phyloP scores from a whole-genome alignment of 1,140 invertebrate genomes.

The Rhizoglyphus robini region DNA sequence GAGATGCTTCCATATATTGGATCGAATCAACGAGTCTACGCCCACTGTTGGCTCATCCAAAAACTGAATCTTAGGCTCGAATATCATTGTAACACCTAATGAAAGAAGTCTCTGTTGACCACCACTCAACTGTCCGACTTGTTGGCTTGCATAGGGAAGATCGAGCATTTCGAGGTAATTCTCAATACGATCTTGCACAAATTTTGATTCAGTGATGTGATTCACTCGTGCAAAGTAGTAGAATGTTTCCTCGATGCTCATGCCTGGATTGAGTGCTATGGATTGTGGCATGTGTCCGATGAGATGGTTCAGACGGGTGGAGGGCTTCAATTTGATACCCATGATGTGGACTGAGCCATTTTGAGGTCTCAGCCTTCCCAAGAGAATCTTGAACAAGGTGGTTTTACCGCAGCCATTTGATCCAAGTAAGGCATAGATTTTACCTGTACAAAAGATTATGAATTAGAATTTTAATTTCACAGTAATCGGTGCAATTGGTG shows the following conservation, averaged over 20 bases:
- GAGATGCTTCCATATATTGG: slow-evolving; percentile 79
- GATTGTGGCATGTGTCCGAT: slow-evolving; percentile 73
- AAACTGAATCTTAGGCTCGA: slow-evolving; percentile 32
- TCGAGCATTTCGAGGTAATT: slow-evolving; percentile 45
- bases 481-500: neutral
- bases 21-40: slow-evolving; percentile 70
- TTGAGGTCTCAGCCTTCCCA: slow-evolving; percentile 20
- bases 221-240: slow-evolving; percentile 90
- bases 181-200: slow-evolving; percentile 48
- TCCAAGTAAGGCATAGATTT: slow-evolving; percentile 55
- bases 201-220: slow-evolving; percentile 47
- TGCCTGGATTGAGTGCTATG: slow-evolving; percentile 80
- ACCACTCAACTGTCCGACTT: slow-evolving; percentile 41
- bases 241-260: slow-evolving; percentile 85
- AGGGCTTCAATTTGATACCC: neutral
- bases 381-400: slow-evolving; percentile 32
- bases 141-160: slow-evolving; percentile 2
- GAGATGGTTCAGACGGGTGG: slow-evolving; percentile 59
- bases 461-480: too few relatives aligned
- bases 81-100: slow-evolving; percentile 79
- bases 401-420: slow-evolving; percentile 50
- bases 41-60: slow-evolving; percentile 51
- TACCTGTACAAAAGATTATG: neutral
- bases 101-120: slow-evolving; percentile 82
- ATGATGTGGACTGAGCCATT: slow-evolving; percentile 10